A percentile compares a stretch with the other conserved stretches of the same genome.
phyloP scores from a whole-genome alignment of 2,797 vertebrate genomes.

The Anolis apletophallus region DNA sequence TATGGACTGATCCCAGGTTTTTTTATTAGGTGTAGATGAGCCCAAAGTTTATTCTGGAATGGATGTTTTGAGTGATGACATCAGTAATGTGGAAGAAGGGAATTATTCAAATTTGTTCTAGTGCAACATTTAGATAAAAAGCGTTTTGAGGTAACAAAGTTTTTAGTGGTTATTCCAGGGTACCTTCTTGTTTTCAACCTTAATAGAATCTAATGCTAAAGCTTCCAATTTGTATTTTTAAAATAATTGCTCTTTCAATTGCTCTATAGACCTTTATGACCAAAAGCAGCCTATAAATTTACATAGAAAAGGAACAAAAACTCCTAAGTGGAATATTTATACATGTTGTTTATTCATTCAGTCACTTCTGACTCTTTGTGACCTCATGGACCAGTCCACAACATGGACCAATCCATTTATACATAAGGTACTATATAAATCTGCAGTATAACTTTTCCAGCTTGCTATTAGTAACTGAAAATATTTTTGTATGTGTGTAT shows the following conservation, averaged over 20 bases:
- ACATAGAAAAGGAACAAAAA: not conserved
- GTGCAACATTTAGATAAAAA: not conserved
- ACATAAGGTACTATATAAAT: not conserved
- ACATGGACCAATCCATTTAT: too few relatives aligned
- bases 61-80: too few relatives aligned
- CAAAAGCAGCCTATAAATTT: conserved; percentile 5
- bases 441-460: not conserved
- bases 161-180: not conserved
- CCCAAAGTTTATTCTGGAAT: too few relatives aligned
- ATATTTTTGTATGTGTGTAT: too few relatives aligned
- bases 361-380: too few relatives aligned
- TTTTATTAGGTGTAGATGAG: too few relatives aligned
- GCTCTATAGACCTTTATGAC: not conserved
- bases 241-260: not conserved
- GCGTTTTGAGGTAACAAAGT: not conserved
- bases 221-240: not conserved
- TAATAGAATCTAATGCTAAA: not conserved
- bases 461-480: not conserved
- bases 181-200: not conserved
- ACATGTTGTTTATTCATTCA: too few relatives aligned
- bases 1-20: too few relatives aligned
- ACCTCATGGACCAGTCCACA: too few relatives aligned
- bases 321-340: not conserved
- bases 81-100: not conserved
- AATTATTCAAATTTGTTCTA: not conserved